Percentiles rank a stretch among this genome's conserved stretches.
These are phyloP conservation scores for Platysternon megacephalum DNA, from an alignment of 2,113 vertebrate species.

Conservation along the genomic window DNA sequence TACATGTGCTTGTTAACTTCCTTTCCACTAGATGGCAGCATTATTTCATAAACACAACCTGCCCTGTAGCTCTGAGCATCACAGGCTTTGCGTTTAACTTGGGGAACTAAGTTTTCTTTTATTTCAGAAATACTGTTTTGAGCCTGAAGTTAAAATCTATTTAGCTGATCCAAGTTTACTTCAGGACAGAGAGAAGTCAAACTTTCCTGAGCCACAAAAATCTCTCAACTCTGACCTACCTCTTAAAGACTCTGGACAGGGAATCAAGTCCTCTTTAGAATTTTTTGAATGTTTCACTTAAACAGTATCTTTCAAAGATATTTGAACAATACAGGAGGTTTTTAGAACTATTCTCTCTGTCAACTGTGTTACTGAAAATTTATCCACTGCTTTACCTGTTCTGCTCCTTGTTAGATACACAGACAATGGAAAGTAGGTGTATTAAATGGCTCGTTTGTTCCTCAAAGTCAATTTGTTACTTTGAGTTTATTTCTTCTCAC, in stretches of 20 bases:
- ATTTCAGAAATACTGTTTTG: neutral
- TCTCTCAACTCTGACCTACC: neutral
- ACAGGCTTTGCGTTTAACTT: neutral
- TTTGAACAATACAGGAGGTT: neutral
- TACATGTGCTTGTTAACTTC: neutral
- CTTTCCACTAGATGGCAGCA: slow-evolving; percentile 8
- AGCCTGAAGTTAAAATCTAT: neutral
- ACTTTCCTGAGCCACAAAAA: neutral
- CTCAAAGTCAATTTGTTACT: neutral
- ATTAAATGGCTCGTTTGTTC: neutral
- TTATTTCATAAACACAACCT: neutral
- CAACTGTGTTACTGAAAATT: neutral
- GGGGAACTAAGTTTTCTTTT: neutral
- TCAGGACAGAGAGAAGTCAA: neutral
- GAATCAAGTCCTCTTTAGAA: neutral
- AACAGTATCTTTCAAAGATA: neutral
- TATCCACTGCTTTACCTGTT: neutral
- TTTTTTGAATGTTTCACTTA: neutral
- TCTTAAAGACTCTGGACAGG: neutral
- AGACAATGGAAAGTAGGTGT: neutral
- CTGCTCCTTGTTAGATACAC: neutral
- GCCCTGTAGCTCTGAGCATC: neutral
- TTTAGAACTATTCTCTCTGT: neutral
- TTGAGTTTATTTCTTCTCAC: neutral
- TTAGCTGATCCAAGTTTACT: neutral